Evolutionary conservation across 2,113 vertebrate genomes (phyloP).

Genomic region (Nerophis lumbriciformis): DNA sequence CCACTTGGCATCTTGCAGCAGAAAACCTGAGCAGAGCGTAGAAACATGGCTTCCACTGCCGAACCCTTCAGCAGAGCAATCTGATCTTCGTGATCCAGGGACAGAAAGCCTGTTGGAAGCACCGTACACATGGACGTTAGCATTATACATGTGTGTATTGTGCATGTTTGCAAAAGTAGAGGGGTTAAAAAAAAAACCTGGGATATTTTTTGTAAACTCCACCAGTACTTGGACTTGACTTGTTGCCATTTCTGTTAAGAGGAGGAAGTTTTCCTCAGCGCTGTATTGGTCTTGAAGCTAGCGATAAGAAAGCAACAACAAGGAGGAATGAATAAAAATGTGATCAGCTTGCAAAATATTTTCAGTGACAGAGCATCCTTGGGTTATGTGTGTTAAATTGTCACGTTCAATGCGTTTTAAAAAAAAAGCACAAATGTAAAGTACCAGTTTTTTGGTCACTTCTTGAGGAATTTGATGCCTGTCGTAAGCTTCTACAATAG

Average conservation of each 20-base stretch:
- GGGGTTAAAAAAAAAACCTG: slow-evolving; percentile 71
- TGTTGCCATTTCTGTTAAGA: slow-evolving; percentile 96
- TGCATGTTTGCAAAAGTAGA: neutral
- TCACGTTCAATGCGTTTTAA: neutral
- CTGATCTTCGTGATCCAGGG: slow-evolving; percentile 94
- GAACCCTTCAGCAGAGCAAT: slow-evolving; percentile 96
- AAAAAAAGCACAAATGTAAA: slow-evolving; percentile 19
- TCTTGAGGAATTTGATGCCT: slow-evolving; percentile 91
- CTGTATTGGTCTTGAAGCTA: slow-evolving; percentile 92
- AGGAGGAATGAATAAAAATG: neutral
- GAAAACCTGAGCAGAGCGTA: slow-evolving; percentile 93
- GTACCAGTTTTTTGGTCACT: slow-evolving; percentile 89
- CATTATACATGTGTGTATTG: neutral
- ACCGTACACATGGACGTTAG: neutral
- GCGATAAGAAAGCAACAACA: slow-evolving; percentile 20
- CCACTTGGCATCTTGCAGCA: slow-evolving; percentile 84
- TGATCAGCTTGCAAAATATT: neutral
- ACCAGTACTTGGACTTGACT: slow-evolving; percentile 95
- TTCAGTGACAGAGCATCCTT: no score
- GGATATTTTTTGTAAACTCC: slow-evolving; percentile 97
- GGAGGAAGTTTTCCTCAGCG: slow-evolving; percentile 90
- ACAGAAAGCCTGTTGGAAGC: slow-evolving; percentile 81
- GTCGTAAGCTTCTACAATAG: slow-evolving; percentile 88
- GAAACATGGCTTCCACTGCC: slow-evolving; percentile 97
- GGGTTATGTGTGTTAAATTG: no score